Percentiles rank a stretch among this genome's conserved stretches.
These are phyloP conservation scores for Drosophila kuntzei DNA, from an alignment of 2,888 invertebrate species.

Conservation along the genomic window DNA sequence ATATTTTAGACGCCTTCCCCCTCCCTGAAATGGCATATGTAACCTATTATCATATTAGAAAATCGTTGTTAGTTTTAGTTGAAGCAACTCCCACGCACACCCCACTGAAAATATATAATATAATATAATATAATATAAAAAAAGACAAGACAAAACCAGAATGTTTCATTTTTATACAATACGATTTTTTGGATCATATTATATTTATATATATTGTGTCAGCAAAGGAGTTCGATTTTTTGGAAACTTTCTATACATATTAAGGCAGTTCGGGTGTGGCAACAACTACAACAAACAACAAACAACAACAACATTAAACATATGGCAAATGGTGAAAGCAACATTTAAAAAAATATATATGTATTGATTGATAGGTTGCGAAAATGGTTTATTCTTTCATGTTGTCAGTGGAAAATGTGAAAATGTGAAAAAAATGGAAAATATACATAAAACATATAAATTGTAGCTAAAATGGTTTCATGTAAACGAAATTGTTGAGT, in stretches of 20 bases:
- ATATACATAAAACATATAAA: conserved; percentile 54
- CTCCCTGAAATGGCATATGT: not conserved
- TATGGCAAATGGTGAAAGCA: conserved; percentile 76
- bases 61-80: conserved; percentile 47
- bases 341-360: conserved; percentile 32
- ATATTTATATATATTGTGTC: conserved; percentile 43
- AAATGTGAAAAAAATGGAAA: conserved; percentile 38
- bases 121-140: not conserved
- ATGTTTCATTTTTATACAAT: conserved; percentile 43
- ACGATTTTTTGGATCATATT: conserved; percentile 58
- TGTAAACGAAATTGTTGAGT: conserved; percentile 85
- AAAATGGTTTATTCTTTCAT: conserved; percentile 57
- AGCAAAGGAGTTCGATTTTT: conserved; percentile 63
- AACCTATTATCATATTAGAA: conserved; percentile 27
- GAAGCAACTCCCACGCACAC: conserved; percentile 6
- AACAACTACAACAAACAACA: conserved; percentile 31
- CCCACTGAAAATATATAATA: conserved; percentile 5
- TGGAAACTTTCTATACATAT: conserved; percentile 40
- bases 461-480: conserved; percentile 85
- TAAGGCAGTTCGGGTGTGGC: conserved; percentile 39
- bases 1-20: conserved; percentile 27
- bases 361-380: conserved; percentile 50
- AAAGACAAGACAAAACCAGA: conserved; percentile 13
- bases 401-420: conserved; percentile 33
- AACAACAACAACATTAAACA: conserved; percentile 58